phyloP scores from a whole-genome alignment of 2,888 invertebrate genomes.

The Meandrusa payeni region DNA sequence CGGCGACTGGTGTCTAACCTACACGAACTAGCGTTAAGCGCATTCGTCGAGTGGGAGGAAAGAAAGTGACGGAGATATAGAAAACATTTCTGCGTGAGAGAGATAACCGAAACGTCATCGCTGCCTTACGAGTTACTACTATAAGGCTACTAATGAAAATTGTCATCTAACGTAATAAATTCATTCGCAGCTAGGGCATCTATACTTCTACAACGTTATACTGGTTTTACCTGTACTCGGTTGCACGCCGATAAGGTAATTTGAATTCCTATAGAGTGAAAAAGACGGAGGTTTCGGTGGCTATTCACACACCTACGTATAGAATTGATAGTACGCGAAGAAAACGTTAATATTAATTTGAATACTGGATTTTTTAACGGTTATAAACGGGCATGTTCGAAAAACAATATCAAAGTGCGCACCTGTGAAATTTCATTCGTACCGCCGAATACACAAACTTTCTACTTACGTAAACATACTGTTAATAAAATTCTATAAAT shows the following conservation, averaged over 20 bases:
- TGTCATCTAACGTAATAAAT: slow-evolving; percentile 49
- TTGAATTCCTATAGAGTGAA: slow-evolving; percentile 75
- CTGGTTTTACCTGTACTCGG: slow-evolving; percentile 71
- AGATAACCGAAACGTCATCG: slow-evolving; percentile 53
- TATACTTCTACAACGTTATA: slow-evolving; percentile 58
- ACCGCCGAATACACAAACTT: slow-evolving; percentile 5
- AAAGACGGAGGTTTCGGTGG: slow-evolving; percentile 64
- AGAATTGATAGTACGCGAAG: slow-evolving; percentile 44
- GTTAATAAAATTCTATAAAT: slow-evolving; percentile 27
- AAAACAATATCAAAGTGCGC: background rate
- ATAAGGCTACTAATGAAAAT: slow-evolving; percentile 65
- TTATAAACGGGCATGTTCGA: slow-evolving; percentile 26
- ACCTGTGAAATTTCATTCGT: slow-evolving; percentile 6
- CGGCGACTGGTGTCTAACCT: slow-evolving; percentile 63
- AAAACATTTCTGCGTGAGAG: slow-evolving; percentile 40
- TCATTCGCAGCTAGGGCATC: slow-evolving; percentile 38
- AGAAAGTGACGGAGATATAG: slow-evolving; percentile 53
- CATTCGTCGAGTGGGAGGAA: slow-evolving; percentile 65
- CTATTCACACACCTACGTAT: slow-evolving; percentile 46
- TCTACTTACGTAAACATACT: slow-evolving; percentile 23
- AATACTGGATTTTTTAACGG: slow-evolving; percentile 34
- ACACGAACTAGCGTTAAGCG: slow-evolving; percentile 46
- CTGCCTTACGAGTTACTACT: slow-evolving; percentile 45
- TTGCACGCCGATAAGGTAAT: slow-evolving; percentile 73
- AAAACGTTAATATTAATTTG: slow-evolving; percentile 66